Evolutionary conservation across 2,888 invertebrate species (phyloP).

Genomic region (Sphaerophoria rueppellii): DNA sequence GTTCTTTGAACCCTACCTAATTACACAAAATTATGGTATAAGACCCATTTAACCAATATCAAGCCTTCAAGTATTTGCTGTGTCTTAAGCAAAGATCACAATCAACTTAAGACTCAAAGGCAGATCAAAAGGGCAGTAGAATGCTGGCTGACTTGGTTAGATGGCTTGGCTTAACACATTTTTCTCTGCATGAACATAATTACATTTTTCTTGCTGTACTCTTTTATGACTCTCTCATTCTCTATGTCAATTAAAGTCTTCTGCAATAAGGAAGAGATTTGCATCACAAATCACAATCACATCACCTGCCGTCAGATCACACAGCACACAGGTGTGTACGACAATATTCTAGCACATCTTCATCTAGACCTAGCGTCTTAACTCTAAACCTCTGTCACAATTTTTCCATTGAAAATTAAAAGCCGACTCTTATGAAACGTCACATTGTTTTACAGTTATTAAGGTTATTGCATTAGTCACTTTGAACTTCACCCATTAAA

Average conservation of each 20-base stretch:
- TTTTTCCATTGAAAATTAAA: background rate
- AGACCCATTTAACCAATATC: slow-evolving; percentile 32
- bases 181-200: slow-evolving; percentile 51
- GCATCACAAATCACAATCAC: slow-evolving; percentile 27
- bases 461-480: slow-evolving; percentile 15
- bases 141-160: slow-evolving; percentile 1
- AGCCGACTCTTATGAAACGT: too few relatives aligned
- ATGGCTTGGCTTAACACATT: slow-evolving; percentile 28
- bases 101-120: slow-evolving; percentile 47
- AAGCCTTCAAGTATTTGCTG: slow-evolving; percentile 2
- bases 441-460: background rate
- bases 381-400: slow-evolving; percentile 38
- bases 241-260: slow-evolving; percentile 52
- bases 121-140: slow-evolving; percentile 61
- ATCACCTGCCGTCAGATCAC: background rate
- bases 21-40: slow-evolving; percentile 30
- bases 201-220: slow-evolving; percentile 29
- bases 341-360: slow-evolving; percentile 47
- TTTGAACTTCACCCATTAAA: slow-evolving; percentile 39
- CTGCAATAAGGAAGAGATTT: slow-evolving; percentile 68
- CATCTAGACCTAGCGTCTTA: slow-evolving; percentile 41
- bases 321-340: slow-evolving; percentile 30
- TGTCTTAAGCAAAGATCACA: slow-evolving; percentile 34
- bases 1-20: slow-evolving; percentile 68
- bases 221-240: slow-evolving; percentile 1